phyloP scores from a whole-genome alignment of 2,113 vertebrate genomes.

The Mormoops blainvillei region DNA sequence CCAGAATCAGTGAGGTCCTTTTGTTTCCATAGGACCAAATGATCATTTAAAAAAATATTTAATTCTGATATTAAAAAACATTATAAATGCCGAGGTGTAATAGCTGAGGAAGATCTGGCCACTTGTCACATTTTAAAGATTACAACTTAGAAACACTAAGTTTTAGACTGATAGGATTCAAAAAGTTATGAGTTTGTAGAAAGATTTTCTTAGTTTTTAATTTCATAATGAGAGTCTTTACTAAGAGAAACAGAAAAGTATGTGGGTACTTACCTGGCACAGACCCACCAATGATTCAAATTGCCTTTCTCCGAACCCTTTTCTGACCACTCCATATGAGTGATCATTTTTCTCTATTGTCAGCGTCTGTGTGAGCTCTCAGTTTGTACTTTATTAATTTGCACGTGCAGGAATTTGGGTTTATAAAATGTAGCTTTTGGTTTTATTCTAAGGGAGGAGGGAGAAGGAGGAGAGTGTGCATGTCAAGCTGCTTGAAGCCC shows the following conservation, averaged over 20 bases:
- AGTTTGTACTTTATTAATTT: not conserved
- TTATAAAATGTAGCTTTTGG: not conserved
- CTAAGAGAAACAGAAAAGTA: not conserved
- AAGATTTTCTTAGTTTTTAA: not conserved
- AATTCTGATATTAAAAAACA: not conserved
- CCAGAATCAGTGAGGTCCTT: not conserved
- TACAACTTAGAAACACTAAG: not conserved
- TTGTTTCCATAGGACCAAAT: not conserved
- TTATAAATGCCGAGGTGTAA: not conserved
- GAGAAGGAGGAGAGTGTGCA: not conserved
- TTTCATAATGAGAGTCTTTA: not conserved
- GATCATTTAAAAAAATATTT: slow-evolving; percentile 1
- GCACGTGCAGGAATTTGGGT: not conserved
- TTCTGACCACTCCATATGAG: not conserved
- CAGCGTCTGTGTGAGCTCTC: not conserved
- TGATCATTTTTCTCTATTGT: not conserved
- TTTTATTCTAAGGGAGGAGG: not conserved
- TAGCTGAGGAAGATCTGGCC: not conserved
- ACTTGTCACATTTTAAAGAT: not conserved
- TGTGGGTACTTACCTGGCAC: not conserved
- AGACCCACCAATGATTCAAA: not conserved
- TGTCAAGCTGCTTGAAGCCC: not conserved
- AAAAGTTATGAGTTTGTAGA: not conserved
- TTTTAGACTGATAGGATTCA: not conserved
- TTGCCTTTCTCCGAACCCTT: not conserved